Conservation (phyloP, 2,113 vertebrate genomes). For the Dicentrarchus labrax region DNA sequence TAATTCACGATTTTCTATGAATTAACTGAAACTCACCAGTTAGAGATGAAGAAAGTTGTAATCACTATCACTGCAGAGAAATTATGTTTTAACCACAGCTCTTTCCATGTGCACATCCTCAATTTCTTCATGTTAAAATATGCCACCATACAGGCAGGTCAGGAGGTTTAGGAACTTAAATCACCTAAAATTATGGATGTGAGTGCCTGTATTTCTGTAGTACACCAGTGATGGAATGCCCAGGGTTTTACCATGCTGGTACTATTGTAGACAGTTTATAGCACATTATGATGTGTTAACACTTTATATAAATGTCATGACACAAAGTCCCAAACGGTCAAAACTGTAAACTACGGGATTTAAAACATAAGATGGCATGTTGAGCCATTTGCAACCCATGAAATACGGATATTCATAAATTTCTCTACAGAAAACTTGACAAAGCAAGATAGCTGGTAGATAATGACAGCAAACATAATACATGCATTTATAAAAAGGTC, state of each 20-base stretch:
- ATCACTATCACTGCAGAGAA: not conserved
- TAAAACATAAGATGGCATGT: no score
- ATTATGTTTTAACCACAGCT: not conserved
- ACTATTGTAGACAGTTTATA: not conserved
- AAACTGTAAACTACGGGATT: no score
- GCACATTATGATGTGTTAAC: not conserved
- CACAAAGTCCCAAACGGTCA: no score
- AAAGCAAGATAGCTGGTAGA: no score
- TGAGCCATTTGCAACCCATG: no score
- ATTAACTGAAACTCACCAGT: not conserved
- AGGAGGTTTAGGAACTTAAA: conserved; percentile 1
- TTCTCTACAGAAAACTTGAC: no score
- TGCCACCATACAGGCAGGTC: conserved; percentile 5
- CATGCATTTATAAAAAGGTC: no score
- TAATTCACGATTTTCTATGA: not conserved
- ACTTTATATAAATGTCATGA: no score
- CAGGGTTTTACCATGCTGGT: not conserved
- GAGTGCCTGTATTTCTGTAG: conserved; percentile 10
- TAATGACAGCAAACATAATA: not conserved
- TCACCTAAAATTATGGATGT: conserved; percentile 3
- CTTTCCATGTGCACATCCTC: not conserved
- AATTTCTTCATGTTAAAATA: not conserved
- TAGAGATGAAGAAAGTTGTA: not conserved
- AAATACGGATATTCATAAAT: no score
- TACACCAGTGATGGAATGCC: conserved; percentile 13